Evolutionary conservation across 2,113 vertebrate genomes (phyloP).

Genomic region (Pleuronectes platessa): DNA sequence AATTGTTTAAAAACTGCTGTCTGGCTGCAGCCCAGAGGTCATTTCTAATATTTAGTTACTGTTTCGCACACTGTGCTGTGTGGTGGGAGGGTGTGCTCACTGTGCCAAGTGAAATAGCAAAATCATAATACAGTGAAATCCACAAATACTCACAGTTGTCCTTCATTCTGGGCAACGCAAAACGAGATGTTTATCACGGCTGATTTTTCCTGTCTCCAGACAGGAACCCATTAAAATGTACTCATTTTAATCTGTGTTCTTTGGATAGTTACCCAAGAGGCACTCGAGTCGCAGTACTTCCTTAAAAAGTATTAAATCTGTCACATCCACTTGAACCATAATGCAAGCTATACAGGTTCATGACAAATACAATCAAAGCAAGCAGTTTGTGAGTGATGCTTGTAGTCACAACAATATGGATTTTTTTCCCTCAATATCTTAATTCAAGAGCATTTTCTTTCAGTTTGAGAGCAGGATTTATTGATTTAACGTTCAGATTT

Average conservation of each 20-base stretch:
- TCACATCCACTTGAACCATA: neutral
- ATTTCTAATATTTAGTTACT: constrained; percentile 41
- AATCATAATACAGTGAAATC: constrained; percentile 10
- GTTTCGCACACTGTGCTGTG: constrained; percentile 13
- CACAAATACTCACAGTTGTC: constrained; percentile 13
- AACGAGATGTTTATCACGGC: neutral
- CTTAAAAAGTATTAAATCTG: neutral
- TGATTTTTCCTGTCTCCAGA: neutral
- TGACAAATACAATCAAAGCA: no score
- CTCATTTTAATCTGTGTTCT: neutral
- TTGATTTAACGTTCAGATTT: no score
- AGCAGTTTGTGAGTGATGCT: no score
- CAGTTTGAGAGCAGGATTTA: no score
- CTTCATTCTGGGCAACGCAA: neutral
- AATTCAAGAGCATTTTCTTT: no score
- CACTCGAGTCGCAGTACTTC: neutral
- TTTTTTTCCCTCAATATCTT: no score
- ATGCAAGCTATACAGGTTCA: neutral
- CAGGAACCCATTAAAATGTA: neutral
- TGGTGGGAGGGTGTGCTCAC: neutral
- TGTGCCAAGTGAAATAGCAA: constrained; percentile 23
- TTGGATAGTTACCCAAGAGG: neutral
- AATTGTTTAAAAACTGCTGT: constrained; percentile 40
- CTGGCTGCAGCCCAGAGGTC: constrained; percentile 19
- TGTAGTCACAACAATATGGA: no score